A percentile compares a stretch with the other conserved stretches of the same genome.
Evolutionary conservation across 2,113 vertebrate genomes (phyloP).

Genomic region (Thryonomys swinderianus): DNA sequence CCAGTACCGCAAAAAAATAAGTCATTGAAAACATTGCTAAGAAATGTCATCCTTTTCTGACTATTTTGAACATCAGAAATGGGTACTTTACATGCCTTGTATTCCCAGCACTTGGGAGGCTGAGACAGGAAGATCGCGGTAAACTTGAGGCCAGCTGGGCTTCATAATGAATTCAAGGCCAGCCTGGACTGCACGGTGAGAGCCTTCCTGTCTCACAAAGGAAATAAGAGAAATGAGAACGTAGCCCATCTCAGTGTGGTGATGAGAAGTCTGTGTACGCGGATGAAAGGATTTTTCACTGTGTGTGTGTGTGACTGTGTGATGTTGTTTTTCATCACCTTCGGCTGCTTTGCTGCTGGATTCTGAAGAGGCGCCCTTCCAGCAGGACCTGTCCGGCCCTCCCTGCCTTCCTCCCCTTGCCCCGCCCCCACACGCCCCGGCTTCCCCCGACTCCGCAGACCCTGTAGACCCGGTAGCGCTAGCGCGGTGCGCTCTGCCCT

Average conservation of each 20-base stretch:
- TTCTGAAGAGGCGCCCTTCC: not conserved
- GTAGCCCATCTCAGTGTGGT: not conserved
- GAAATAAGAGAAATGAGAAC: not conserved
- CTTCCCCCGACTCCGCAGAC: not conserved
- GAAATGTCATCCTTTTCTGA: not conserved
- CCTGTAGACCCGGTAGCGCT: too few relatives aligned
- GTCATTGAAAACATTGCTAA: slow-evolving; percentile 2
- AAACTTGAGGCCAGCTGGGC: not conserved
- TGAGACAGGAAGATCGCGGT: not conserved
- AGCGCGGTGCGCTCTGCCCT: not conserved
- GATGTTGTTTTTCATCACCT: not conserved
- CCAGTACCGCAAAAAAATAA: too few relatives aligned
- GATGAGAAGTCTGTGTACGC: not conserved
- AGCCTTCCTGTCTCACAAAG: not conserved
- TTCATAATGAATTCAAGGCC: not conserved
- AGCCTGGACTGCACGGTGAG: not conserved
- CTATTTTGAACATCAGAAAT: not conserved
- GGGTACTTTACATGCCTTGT: not conserved
- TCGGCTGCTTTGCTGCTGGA: not conserved
- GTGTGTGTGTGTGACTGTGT: not conserved
- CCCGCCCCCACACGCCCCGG: not conserved
- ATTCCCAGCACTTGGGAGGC: not conserved
- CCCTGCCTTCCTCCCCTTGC: not conserved
- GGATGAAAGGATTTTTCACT: not conserved
- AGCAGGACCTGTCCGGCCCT: not conserved